These are phyloP conservation scores for Sciurus niger DNA, from an alignment of 2,113 vertebrate species.

Conservation along the genomic window DNA sequence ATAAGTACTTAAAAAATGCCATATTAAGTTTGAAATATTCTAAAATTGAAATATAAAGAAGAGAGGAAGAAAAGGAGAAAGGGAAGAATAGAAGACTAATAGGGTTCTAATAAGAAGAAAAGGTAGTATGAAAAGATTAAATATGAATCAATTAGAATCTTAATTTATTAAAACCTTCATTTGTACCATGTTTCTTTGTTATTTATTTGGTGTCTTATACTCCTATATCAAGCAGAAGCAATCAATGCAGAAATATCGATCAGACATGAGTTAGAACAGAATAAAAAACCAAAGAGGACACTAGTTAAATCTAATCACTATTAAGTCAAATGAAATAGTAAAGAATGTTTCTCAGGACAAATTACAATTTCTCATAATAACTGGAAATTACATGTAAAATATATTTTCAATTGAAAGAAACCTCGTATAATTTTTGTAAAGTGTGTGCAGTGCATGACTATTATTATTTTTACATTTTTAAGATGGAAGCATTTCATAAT, in stretches of 20 bases:
- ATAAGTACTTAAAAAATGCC: neutral
- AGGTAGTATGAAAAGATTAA: neutral
- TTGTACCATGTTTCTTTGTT: constrained; percentile 46
- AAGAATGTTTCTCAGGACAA: neutral
- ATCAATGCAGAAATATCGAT: constrained; percentile 45
- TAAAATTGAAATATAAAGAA: neutral
- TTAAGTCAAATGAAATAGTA: constrained; percentile 23
- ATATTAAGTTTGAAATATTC: neutral
- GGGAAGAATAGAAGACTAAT: neutral
- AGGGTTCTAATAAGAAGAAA: neutral
- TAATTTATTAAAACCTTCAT: constrained; percentile 45
- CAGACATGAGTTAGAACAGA: constrained; percentile 32
- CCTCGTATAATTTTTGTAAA: neutral
- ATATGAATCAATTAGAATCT: neutral
- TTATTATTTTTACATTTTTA: constrained; percentile 4
- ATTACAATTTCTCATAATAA: constrained; percentile 12
- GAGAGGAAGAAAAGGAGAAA: neutral
- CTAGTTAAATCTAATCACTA: constrained; percentile 34
- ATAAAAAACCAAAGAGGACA: constrained; percentile 56
- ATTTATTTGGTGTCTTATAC: constrained; percentile 60
- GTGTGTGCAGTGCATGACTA: neutral
- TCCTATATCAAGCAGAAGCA: constrained; percentile 43
- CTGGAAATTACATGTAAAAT: neutral
- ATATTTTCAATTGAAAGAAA: constrained; percentile 28
- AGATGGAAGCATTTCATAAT: constrained; percentile 30